Conservation (phyloP, 2,113 vertebrate genomes). For the Uropsilus gracilis region DNA sequence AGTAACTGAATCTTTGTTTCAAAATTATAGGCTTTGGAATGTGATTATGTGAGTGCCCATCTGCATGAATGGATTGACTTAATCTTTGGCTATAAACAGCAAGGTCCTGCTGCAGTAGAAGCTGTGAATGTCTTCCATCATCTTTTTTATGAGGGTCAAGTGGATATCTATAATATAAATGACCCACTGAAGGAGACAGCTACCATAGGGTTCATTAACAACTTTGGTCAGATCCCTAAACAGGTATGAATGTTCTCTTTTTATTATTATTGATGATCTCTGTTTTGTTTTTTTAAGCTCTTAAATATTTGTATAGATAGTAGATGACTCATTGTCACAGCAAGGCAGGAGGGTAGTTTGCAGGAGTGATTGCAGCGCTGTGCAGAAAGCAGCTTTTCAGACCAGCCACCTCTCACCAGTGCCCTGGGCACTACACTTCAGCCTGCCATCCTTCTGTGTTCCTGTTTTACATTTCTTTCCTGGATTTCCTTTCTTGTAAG, state of each 20-base stretch:
- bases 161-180: slow-evolving; percentile 99
- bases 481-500: not conserved
- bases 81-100: slow-evolving; percentile 99
- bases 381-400: rapidly evolving
- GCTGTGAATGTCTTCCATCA: slow-evolving; percentile 99
- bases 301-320: not conserved
- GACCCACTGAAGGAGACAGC: slow-evolving; percentile 99
- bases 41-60: slow-evolving; percentile 97
- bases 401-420: not conserved
- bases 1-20: not conserved
- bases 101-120: slow-evolving; percentile 97
- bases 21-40: slow-evolving; percentile 94
- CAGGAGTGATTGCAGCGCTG: not conserved
- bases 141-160: slow-evolving; percentile 99
- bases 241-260: slow-evolving; percentile 87
- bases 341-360: rapidly evolving
- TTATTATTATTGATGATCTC: not conserved
- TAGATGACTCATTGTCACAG: not conserved
- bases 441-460: not conserved
- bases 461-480: not conserved
- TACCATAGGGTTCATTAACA: slow-evolving; percentile 99
- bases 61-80: slow-evolving; percentile 99
- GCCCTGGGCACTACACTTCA: rapidly evolving
- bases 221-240: slow-evolving; percentile 99
- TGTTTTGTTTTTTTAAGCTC: not conserved